A percentile compares a stretch with the other conserved stretches of the same genome.
phyloP scores from a whole-genome alignment of 2,888 invertebrate genomes.

The Machimus atricapillus region DNA sequence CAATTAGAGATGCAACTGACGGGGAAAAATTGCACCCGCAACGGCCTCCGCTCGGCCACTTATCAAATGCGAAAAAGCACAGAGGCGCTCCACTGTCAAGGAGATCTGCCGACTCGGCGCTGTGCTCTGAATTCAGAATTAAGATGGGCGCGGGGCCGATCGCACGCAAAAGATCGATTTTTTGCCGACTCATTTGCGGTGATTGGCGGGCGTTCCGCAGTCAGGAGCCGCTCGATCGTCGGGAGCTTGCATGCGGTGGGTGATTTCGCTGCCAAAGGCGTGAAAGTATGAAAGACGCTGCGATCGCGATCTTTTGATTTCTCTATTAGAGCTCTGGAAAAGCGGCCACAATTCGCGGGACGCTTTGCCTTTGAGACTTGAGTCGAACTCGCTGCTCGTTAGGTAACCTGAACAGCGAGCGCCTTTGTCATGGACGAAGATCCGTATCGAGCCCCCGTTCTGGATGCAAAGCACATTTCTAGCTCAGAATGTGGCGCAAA shows the following conservation, averaged over 20 bases:
- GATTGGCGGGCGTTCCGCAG: conserved; percentile 2
- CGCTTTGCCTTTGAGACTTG: not conserved
- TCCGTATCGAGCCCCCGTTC: not conserved
- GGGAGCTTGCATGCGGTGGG: not conserved
- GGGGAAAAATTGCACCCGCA: conserved; percentile 3
- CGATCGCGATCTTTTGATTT: not conserved
- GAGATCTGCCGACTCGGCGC: not conserved
- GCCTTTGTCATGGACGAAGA: not conserved
- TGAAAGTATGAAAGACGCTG: conserved; percentile 9
- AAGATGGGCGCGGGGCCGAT: not conserved
- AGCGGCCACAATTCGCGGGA: not conserved
- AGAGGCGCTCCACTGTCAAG: conserved; percentile 6
- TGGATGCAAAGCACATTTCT: not conserved
- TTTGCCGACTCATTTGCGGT: not conserved
- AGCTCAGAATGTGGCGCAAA: not conserved
- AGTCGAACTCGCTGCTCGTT: not conserved
- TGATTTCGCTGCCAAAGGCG: conserved; percentile 6
- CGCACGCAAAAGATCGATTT: not conserved
- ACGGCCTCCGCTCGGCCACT: not conserved
- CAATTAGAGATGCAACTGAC: conserved; percentile 37
- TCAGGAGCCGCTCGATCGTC: not conserved
- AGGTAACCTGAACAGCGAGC: not conserved
- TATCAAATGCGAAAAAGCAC: not conserved
- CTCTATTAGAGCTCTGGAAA: not conserved
- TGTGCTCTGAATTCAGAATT: not conserved